Base-by-base conservation (phyloP, 2,797 vertebrate genomes). In the Phataginus tricuspis region DNA sequence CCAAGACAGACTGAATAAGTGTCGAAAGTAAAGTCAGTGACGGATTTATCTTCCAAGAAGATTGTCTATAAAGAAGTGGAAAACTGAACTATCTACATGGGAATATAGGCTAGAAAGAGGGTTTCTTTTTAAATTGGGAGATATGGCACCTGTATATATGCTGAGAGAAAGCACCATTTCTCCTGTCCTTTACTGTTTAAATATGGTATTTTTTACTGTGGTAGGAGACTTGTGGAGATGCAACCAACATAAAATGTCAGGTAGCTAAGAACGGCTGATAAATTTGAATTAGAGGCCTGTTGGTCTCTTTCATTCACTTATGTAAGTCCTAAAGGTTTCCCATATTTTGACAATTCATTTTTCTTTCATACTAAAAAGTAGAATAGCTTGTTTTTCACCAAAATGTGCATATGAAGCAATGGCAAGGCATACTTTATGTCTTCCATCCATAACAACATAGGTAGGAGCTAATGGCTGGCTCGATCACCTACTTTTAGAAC, bases 291-390 rank as follows among this genome's bases (percentile, higher is more conserved):
- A 75, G 39, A 61, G n/a, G 4, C 1, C 45, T 75, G 21, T 71
- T 69, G n/a, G 12, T 79, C 7, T 92, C 19, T 80, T 96, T 42
- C 29, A 37, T 75, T 90, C 27, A n/a, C 68, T 92, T 51, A 42
- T 3, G 9, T 34, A 82, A 88, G 10, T 68, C 75, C 68, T 79
- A 63, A 55, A 91, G 7, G 9, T 34, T 69, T 91, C 45, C 6
- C 18, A 66, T 53, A 51, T 42, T 94, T 53, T 37, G 3, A 59
- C 79, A 42, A 2, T 88, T 91, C 14, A 63, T 82, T 92, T 91
- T 92, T 64, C 66, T 75, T 87, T 91, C 25, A 42, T 64, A 55
- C 13, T 89, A 68, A 87, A 83, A 95, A 59, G 11, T 42, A 69
- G 2, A 69, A 68, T 34, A 87, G 21, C 18, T 23, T 80, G 11